Evolutionary conservation across 2,888 invertebrate species (phyloP), one percentile per base, ranked within the genome.

Genomic region (Eulithis prunata): DNA sequence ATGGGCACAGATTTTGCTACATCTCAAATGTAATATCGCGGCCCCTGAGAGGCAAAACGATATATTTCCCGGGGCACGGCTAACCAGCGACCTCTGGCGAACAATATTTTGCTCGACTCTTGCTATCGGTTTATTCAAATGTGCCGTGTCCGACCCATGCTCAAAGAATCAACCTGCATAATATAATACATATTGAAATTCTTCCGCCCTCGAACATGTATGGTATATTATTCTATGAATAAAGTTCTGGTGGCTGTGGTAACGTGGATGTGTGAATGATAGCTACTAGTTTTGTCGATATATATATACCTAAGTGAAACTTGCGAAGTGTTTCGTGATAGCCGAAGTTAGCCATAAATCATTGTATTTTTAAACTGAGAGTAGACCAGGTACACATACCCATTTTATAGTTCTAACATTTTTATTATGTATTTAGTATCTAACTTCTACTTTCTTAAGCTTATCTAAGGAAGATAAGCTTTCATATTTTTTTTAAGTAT

Each of bases 111-210:
- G 88, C 84, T 85, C 85, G 81, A 83, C 84, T 85, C 75, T 68
- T 57, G 67, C 84, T 82, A 91, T 91, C 90, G 88, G 90, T 91
- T 91, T 92, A 92, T 92, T 91, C 91, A 92, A 91, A 92, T 92
- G 86, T 84, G 86, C 78, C 81, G 75, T 89, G 89, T 88, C 88
- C 86, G 88, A 89, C 88, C 91, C 90, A 82, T 76, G 85, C 90
- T 89, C 90, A 88, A 90, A 90, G 91, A 90, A 91, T 90, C 90
- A 91, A 90, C 90, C 90, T 89, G 91, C 89, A 91, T 92, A 88
- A 89, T 87, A 89, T 90, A 90, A 91, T 89, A 91, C 87, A 90
- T 91, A 91, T 91, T 91, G 90, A 91, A 91, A 91, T 90, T 90
- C 88, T 88, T 89, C 85, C 84, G 81, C 84, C 83, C 83, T 84